These are phyloP conservation scores for Gyrodactylus bullatarudis DNA, from an alignment of 1,140 invertebrate genomes.

Conservation along the genomic window DNA sequence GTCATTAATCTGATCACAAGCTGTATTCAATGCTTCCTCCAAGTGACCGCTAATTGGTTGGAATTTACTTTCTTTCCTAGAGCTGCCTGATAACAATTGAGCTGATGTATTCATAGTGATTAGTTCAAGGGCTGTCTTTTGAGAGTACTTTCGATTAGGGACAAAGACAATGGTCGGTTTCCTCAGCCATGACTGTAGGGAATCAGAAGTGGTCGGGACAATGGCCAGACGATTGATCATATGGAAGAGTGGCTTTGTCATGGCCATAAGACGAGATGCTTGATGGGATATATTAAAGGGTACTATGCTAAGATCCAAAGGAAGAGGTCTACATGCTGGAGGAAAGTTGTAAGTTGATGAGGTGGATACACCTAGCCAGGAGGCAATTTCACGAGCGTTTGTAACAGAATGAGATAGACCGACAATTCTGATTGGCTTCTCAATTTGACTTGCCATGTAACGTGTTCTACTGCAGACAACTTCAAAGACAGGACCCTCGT, in stretches of 20 bases:
- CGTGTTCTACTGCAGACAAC: conserved; percentile 82
- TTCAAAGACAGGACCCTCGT: conserved; percentile 47
- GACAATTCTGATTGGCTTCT: conserved; percentile 58
- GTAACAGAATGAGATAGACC: conserved; percentile 64
- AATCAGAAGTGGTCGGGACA: conserved; percentile 74
- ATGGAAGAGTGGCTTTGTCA: conserved; percentile 87
- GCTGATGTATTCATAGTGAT: not conserved
- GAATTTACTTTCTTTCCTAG: conserved; percentile 1
- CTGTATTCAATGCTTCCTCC: not conserved
- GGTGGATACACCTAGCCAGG: conserved; percentile 72
- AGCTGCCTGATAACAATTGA: not conserved
- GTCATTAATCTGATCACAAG: conserved; percentile 28
- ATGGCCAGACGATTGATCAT: conserved; percentile 68
- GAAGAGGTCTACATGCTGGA: conserved; percentile 69
- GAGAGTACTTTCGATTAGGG: conserved; percentile 57
- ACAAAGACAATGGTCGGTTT: conserved; percentile 86
- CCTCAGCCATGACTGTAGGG: conserved; percentile 35
- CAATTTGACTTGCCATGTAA: conserved; percentile 81
- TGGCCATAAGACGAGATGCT: conserved; percentile 59
- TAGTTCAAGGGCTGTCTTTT: conserved; percentile 48
- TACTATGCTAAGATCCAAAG: conserved; percentile 69
- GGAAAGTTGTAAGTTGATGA: conserved; percentile 89
- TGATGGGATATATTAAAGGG: conserved; percentile 93
- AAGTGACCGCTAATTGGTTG: not conserved
- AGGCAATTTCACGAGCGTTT: conserved; percentile 67